Base-by-base conservation (phyloP, 2,797 vertebrate species). In the Pyrocephalus nanus region DNA sequence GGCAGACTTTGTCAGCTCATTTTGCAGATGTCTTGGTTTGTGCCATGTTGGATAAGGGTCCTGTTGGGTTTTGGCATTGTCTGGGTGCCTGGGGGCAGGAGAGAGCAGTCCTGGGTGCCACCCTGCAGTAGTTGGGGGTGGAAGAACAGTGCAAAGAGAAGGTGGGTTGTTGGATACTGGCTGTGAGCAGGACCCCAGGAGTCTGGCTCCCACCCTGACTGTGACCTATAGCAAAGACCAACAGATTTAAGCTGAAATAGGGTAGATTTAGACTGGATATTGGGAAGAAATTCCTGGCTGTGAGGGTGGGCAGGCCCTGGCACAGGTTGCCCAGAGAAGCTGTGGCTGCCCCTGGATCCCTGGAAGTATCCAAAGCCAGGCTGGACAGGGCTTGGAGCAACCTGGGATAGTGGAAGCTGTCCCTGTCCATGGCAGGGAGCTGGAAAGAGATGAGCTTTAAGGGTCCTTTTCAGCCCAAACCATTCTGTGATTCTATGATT, bases 351-450 rank as follows among this genome's bases (percentile, higher is more conserved):
- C 9, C 19, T 36, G 57, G 34, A 62, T 76, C 55, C 22, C 48
- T 70, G 27, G 13, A 0, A 38, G 43, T 45, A 38, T 15, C 5
- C 57, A 3, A 26, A 50, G n/a, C 6, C n/a, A 40, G 43, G 23
- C 0, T 64, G 48, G 36, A n/a, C 0, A 0, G 42, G 32, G 6
- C 36, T 82, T 75, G 64, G 16, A 83, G 43, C n/a, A 7, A 0
- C 3, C n/a, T 64, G 65, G 14, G 2, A 0, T 1, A 13, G 11
- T 71, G 43, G 20, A 20, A 42, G 21, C 9, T 70, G 43, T 30
- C 72, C 7, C 29, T 58, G 51, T 17, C 30, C 20, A 6, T 22
- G 38, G 5, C 19, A 45, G 20, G 19, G 14, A 1, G 4, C 16
- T 38, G 43, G n/a, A 7, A 57, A 3, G 2, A 9, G 7, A 26